These are phyloP conservation scores for Dicycla oo DNA, from an alignment of 2,888 invertebrate species.

Conservation along the genomic window DNA sequence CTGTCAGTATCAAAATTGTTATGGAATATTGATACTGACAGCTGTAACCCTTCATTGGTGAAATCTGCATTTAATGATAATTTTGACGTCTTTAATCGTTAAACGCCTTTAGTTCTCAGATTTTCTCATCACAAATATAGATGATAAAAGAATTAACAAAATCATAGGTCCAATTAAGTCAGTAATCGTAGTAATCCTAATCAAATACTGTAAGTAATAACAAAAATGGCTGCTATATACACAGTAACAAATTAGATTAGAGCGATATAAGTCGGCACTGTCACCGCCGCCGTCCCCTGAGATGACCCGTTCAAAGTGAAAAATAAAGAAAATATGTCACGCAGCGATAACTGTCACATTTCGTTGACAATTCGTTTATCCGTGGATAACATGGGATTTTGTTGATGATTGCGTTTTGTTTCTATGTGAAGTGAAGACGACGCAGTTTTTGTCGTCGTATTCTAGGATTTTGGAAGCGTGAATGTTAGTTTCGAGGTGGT, in stretches of 20 bases:
- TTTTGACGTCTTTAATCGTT: background rate
- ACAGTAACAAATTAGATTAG: conserved; percentile 40
- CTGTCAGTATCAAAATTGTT: background rate
- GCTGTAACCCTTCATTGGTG: background rate
- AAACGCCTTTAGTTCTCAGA: background rate
- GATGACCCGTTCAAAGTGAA: conserved; percentile 62
- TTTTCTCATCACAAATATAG: background rate
- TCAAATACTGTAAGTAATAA: conserved; percentile 29
- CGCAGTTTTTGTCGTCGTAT: background rate
- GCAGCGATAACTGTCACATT: conserved; percentile 61
- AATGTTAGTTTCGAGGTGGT: background rate
- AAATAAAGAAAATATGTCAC: conserved; percentile 64
- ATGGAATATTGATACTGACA: background rate
- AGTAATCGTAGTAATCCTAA: conserved; percentile 18
- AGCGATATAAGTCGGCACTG: conserved; percentile 35
- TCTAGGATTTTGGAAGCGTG: background rate
- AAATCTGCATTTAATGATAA: background rate
- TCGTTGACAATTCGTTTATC: conserved; percentile 64
- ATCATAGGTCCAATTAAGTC: conserved; percentile 9
- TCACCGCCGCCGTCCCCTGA: conserved; percentile 41
- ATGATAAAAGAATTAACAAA: background rate
- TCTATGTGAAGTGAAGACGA: conserved; percentile 11
- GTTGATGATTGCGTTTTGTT: conserved; percentile 50
- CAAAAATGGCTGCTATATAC: conserved; percentile 22
- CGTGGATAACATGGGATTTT: conserved; percentile 52